Conservation (phyloP, 1,140 invertebrate genomes). For the Drosophila aff. region DNA sequence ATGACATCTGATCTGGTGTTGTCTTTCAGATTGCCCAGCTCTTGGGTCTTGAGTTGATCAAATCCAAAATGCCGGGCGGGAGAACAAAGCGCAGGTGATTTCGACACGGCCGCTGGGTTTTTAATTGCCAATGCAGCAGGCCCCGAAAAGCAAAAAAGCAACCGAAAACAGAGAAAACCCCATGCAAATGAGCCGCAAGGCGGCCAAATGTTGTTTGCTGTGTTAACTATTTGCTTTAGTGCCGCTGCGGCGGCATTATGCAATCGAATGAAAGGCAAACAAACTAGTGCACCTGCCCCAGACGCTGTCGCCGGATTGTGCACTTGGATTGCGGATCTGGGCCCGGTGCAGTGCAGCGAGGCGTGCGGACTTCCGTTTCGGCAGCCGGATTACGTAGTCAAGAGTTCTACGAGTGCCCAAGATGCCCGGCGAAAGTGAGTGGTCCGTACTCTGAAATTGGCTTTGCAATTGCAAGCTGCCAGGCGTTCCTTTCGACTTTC, state of each 20-base stretch:
- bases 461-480: conserved; percentile 49
- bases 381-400: conserved; percentile 60
- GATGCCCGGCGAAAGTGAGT: conserved; percentile 59
- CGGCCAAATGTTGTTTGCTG: conserved; percentile 35
- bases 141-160: conserved; percentile 5
- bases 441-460: conserved; percentile 11
- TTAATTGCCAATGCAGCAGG: conserved; percentile 73
- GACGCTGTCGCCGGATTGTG: conserved; percentile 35
- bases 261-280: conserved; percentile 49
- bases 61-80: conserved; percentile 33
- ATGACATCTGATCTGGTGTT: conserved; percentile 41
- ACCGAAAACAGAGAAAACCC: conserved; percentile 10
- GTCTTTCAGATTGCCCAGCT: conserved; percentile 30
- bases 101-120: conserved; percentile 65
- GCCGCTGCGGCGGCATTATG: conserved; percentile 43
- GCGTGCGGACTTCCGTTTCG: conserved; percentile 71
- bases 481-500: conserved; percentile 13
- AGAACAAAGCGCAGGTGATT: conserved; percentile 71
- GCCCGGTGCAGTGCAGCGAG: conserved; percentile 59
- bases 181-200: conserved; percentile 68
- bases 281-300: conserved; percentile 56
- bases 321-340: conserved; percentile 26
- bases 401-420: conserved; percentile 61
- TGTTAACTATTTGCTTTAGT: conserved; percentile 19
- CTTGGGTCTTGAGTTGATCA: conserved; percentile 27